These are phyloP conservation scores for Lytechinus variegatus DNA, from an alignment of 35 echinoderm and acorn worm species.

Conservation along the genomic window DNA sequence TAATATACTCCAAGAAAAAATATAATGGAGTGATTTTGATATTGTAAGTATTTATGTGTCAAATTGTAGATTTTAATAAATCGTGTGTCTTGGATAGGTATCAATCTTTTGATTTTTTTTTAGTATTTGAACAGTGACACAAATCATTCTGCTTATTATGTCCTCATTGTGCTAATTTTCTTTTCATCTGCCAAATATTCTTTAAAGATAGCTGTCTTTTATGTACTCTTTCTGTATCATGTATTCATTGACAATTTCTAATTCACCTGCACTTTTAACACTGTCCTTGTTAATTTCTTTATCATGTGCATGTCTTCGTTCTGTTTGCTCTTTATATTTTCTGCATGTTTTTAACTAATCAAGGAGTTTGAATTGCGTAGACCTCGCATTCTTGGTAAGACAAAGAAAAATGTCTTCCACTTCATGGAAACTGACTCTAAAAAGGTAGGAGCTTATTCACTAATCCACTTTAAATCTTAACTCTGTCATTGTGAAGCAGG, in stretches of 20 bases:
- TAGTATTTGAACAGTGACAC: no score
- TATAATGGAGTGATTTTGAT: no score
- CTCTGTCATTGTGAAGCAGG: neutral
- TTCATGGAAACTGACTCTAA: constrained; percentile 54
- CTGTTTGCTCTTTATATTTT: neutral
- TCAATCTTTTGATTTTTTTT: no score
- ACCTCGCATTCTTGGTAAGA: constrained; percentile 33
- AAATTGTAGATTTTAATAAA: no score
- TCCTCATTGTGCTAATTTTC: no score
- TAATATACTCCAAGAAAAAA: no score
- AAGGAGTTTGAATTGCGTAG: constrained; percentile 66
- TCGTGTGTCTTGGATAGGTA: no score
- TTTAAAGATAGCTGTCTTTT: neutral
- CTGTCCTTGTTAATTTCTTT: neutral
- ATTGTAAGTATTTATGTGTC: no score
- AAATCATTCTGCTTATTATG: no score
- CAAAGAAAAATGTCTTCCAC: constrained; percentile 67
- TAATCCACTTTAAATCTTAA: neutral
- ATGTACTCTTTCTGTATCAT: neutral
- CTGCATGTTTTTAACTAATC: neutral
- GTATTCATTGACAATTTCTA: neutral
- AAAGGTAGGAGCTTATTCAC: constrained; percentile 52
- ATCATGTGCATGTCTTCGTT: neutral
- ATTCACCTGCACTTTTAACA: neutral
- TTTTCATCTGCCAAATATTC: neutral